Percentiles rank a stretch among this genome's conserved stretches.
phyloP scores from a whole-genome alignment of 53 echinoderm and acorn worm species.

The Patiria pectinifera region DNA sequence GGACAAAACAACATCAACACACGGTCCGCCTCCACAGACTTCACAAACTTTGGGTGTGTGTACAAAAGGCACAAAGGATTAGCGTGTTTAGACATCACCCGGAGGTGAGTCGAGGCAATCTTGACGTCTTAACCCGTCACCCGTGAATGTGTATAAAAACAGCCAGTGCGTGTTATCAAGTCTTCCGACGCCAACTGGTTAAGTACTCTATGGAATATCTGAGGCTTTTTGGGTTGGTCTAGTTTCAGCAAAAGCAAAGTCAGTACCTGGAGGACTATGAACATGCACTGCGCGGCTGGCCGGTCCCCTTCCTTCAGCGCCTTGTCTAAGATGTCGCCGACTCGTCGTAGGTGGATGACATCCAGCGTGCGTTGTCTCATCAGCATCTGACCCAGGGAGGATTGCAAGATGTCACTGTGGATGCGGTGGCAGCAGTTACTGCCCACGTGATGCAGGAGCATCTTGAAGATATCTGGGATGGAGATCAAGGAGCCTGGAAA shows the following conservation, averaged over 20 bases:
- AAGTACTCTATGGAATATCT: too few species aligned
- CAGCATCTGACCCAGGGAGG: constrained; percentile 77
- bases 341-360: constrained; percentile 65
- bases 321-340: constrained; percentile 80
- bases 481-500: constrained; percentile 43
- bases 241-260: neutral
- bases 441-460: constrained; percentile 86
- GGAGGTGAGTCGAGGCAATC: too few species aligned
- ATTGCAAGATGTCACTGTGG: constrained; percentile 71
- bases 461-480: constrained; percentile 43
- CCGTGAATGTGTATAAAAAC: too few species aligned
- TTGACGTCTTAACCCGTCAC: too few species aligned
- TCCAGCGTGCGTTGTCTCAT: constrained; percentile 71
- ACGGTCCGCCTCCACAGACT: too few species aligned
- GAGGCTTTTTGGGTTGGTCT: too few species aligned
- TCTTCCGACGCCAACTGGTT: too few species aligned
- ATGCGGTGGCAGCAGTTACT: constrained; percentile 87
- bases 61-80: too few species aligned
- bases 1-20: too few species aligned
- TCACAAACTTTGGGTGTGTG: too few species aligned
- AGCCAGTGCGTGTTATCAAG: too few species aligned
- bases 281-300: constrained; percentile 81
- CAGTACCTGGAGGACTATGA: constrained; percentile 81
- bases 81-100: too few species aligned
- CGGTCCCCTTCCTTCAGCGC: constrained; percentile 70